A percentile compares a stretch with the other conserved stretches of the same genome.
These are phyloP conservation scores for Helarctos malayanus DNA, from an alignment of 2,797 vertebrate species.

Conservation along the genomic window DNA sequence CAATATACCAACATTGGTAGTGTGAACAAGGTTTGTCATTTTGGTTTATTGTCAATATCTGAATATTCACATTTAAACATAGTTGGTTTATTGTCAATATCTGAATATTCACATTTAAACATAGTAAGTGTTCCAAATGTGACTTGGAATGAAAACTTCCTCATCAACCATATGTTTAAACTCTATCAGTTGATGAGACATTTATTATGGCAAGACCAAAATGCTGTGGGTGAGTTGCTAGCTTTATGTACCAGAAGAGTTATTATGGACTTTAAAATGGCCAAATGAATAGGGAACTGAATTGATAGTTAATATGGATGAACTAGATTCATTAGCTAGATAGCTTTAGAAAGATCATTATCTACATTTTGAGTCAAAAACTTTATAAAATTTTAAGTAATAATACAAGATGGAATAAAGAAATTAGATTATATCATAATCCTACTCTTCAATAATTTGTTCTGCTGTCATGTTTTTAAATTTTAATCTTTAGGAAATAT, in stretches of 20 bases:
- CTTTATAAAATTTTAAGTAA: neutral
- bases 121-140: neutral
- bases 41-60: neutral
- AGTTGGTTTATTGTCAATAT: neutral
- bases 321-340: neutral
- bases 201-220: neutral
- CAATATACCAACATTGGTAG: neutral
- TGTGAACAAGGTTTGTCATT: neutral
- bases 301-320: neutral
- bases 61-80: neutral
- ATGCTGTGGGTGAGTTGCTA: neutral
- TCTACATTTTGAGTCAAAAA: conserved; percentile 44
- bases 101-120: neutral
- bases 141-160: neutral
- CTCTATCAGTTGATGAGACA: neutral
- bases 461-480: neutral
- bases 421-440: neutral
- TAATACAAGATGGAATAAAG: neutral
- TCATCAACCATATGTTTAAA: neutral
- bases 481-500: neutral
- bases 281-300: neutral
- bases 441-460: neutral
- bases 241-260: neutral
- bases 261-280: conserved; percentile 21
- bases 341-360: neutral